Base-by-base conservation (phyloP, 2,888 invertebrate genomes). In the Harmothoe impar region DNA sequence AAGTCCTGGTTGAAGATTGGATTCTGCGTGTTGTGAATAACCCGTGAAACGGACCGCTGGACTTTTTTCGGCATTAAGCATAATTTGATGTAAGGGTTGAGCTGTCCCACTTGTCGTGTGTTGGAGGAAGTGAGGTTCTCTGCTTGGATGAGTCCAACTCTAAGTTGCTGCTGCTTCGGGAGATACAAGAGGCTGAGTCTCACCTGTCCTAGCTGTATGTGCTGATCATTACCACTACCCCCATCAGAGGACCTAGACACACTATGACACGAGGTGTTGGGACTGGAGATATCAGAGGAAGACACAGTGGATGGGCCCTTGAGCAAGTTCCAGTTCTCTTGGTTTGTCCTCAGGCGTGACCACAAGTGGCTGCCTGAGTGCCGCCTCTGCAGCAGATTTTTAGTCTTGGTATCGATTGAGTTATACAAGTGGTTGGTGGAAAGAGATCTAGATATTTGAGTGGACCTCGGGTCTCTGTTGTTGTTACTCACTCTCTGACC, bases 1-100 rank as follows among this genome's bases (percentile, higher is more conserved):
- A 96, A 95, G 91, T 96, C 95, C 93, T 96, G 94, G 84, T 96
- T 95, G 92, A 95, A 96, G 23, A 95, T 93, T 5, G 96, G 96
- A 92, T 96, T 94, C 23, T 94, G 90, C 12, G 96, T 95, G 86
- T 95, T 93, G 91, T 95, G 96, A 10, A 95, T 94, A 17, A 95
- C 94, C 72, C 95, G 94, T 7, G 94, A 93, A 0, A 51, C n/a
- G 90, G 96, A 95, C 91, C 95, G 95, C 91, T 96, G 96, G 43
- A 94, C 90, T 92, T 96, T 96, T 43, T 95, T 95, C 25, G 96
- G 96, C 92, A 95, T 94, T 20, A 96, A 94, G 92, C 94, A 95
- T 29, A 96, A 93, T 92, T 95, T 96, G 89, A 94, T 95, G 92
- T 94, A 95, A 31, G 95, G 94, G 91, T 95, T 95, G 51, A 96